A percentile compares a stretch with the other conserved stretches of the same genome.
phyloP scores from a whole-genome alignment of 2,888 invertebrate species.

The Oscheius sp. region DNA sequence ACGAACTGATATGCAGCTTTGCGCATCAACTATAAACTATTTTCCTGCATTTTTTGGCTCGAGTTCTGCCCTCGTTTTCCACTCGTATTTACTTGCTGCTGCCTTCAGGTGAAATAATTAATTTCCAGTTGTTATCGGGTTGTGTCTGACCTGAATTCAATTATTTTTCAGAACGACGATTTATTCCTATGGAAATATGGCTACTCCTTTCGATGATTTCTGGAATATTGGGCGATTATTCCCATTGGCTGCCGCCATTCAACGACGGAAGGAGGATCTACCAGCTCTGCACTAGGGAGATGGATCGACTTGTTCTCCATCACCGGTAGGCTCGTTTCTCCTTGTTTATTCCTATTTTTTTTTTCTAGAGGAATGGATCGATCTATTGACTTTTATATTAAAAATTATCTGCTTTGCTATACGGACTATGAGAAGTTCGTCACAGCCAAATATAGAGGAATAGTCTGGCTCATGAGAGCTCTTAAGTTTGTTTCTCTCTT shows the following conservation, averaged over 20 bases:
- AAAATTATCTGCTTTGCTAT: slow-evolving; percentile 50
- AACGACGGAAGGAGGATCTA: slow-evolving; percentile 42
- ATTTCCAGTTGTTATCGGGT: too few species aligned
- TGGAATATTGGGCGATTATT: slow-evolving; percentile 8
- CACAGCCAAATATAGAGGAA: slow-evolving; percentile 39
- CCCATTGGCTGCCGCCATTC: slow-evolving; percentile 49
- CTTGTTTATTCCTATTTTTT: not conserved
- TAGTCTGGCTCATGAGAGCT: slow-evolving; percentile 54
- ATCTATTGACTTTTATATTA: slow-evolving; percentile 36
- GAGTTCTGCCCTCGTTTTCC: too few species aligned
- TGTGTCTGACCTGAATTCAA: too few species aligned
- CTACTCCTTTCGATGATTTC: too few species aligned
- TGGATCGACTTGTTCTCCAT: slow-evolving; percentile 33
- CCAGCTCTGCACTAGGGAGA: slow-evolving; percentile 49
- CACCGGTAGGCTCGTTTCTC: not conserved
- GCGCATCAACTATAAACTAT: too few species aligned
- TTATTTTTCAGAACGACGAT: too few species aligned
- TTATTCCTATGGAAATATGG: too few species aligned
- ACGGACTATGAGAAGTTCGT: slow-evolving; percentile 42
- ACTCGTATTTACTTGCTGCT: too few species aligned
- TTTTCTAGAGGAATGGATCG: slow-evolving; percentile 11
- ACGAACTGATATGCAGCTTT: too few species aligned
- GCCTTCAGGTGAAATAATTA: too few species aligned
- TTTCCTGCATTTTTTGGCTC: too few species aligned
- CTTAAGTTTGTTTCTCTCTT: slow-evolving; percentile 33